These are phyloP conservation scores for Mastomys coucha DNA, from an alignment of 2,113 vertebrate genomes.

Conservation along the genomic window DNA sequence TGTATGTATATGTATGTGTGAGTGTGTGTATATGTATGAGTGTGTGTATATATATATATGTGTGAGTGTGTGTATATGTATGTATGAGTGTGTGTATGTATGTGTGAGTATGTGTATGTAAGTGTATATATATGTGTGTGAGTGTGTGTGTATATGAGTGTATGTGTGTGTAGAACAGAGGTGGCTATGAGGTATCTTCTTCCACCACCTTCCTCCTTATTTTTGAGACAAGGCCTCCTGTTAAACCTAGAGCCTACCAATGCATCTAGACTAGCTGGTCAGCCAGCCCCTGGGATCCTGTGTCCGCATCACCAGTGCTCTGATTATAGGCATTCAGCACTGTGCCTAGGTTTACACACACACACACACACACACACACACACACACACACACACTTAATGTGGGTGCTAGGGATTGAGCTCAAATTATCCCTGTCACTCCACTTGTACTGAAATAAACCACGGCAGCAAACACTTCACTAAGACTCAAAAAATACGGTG, in stretches of 20 bases:
- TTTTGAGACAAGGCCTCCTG: not conserved
- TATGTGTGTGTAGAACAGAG: not conserved
- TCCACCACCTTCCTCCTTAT: not conserved
- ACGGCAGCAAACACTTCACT: not conserved
- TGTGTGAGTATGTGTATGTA: not conserved
- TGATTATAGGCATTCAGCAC: not conserved
- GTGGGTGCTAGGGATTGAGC: not conserved
- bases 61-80: not conserved
- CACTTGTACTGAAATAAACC: not conserved
- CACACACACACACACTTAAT: not conserved
- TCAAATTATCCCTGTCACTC: not conserved
- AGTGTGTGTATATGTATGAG: not conserved
- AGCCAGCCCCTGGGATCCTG: not conserved
- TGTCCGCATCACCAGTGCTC: not conserved
- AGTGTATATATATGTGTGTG: not conserved
- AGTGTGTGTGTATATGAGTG: not conserved
- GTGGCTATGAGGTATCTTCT: not conserved
- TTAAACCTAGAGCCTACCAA: not conserved
- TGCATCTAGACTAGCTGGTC: not conserved
- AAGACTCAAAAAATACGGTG: not conserved
- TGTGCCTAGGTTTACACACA: not conserved
- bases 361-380: not conserved
- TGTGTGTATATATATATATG: not conserved
- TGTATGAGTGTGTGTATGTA: not conserved
- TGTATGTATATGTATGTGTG: not conserved